phyloP scores from a whole-genome alignment of 1,140 invertebrate genomes.

The Drosophila kepulauana region DNA sequence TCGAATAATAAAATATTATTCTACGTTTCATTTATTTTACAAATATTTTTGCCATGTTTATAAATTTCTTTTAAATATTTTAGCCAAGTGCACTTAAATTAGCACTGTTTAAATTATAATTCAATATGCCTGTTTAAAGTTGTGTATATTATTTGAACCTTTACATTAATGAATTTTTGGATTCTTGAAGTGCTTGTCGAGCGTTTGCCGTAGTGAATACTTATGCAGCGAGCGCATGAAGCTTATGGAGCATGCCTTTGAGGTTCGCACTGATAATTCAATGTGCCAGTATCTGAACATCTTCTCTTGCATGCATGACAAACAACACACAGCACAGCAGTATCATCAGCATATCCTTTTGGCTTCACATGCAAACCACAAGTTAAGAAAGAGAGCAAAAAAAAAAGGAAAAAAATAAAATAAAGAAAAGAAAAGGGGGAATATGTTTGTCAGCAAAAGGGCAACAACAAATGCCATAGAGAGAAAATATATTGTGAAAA shows the following conservation, averaged over 20 bases:
- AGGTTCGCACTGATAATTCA: slow-evolving; percentile 26
- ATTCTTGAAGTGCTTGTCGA: background rate
- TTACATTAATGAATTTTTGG: background rate
- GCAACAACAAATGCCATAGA: slow-evolving; percentile 41
- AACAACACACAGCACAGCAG: slow-evolving; percentile 24
- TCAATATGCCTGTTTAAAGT: too few species aligned
- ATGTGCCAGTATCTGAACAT: slow-evolving; percentile 30
- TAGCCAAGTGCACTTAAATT: too few species aligned
- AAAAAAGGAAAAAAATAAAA: slow-evolving; percentile 22
- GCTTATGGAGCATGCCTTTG: background rate
- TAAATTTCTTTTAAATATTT: too few species aligned
- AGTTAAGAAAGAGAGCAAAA: background rate
- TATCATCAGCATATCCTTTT: slow-evolving; percentile 27
- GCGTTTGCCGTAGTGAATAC: background rate
- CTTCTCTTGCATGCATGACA: slow-evolving; percentile 36
- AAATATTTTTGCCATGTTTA: too few species aligned
- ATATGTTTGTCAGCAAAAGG: slow-evolving; percentile 68
- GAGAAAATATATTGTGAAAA: slow-evolving; percentile 58
- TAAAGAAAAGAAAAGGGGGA: slow-evolving; percentile 23
- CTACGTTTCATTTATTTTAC: too few species aligned
- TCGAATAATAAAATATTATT: too few species aligned
- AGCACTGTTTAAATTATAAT: too few species aligned
- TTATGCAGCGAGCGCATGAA: background rate
- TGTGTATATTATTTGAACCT: background rate
- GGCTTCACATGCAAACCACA: slow-evolving; percentile 34